Evolutionary conservation across 2,888 invertebrate species (phyloP).

Genomic region (Cremastinae sp.): DNA sequence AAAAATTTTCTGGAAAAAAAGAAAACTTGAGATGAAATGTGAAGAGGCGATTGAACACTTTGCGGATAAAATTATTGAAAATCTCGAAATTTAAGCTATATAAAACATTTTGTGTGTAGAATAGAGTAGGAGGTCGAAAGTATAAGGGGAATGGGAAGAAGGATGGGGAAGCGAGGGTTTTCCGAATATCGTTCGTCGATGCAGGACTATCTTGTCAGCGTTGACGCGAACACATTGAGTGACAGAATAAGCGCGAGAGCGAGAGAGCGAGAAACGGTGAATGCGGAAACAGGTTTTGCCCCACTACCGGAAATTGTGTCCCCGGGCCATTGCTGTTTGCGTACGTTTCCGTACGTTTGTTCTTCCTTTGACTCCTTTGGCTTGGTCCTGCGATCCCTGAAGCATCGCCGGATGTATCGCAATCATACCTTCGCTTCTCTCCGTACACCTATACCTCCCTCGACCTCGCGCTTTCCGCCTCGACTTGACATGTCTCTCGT

Average conservation of each 20-base stretch:
- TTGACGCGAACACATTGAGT: conserved; percentile 7
- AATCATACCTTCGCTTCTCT: conserved; percentile 12
- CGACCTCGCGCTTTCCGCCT: background rate
- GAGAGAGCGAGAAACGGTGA: conserved; percentile 4
- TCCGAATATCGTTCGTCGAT: conserved; percentile 44
- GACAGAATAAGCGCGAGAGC: background rate
- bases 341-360: conserved; percentile 54
- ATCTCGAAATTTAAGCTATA: too few relatives aligned
- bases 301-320: conserved; percentile 58
- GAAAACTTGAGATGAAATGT: too few relatives aligned
- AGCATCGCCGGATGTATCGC: conserved; percentile 37
- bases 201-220: conserved; percentile 48
- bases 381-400: conserved; percentile 36
- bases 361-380: conserved; percentile 54
- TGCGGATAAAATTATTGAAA: too few relatives aligned
- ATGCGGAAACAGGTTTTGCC: conserved; percentile 38
- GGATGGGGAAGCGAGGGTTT: conserved; percentile 38
- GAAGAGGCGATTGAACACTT: too few relatives aligned
- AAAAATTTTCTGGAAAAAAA: too few relatives aligned
- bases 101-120: background rate
- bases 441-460: conserved; percentile 31
- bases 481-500: too few relatives aligned
- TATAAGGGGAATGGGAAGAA: conserved; percentile 13
- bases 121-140: conserved; percentile 4
- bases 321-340: conserved; percentile 59